Evolutionary conservation across 2,888 invertebrate genomes (phyloP).

Genomic region (Eurytoma adleriae): DNA sequence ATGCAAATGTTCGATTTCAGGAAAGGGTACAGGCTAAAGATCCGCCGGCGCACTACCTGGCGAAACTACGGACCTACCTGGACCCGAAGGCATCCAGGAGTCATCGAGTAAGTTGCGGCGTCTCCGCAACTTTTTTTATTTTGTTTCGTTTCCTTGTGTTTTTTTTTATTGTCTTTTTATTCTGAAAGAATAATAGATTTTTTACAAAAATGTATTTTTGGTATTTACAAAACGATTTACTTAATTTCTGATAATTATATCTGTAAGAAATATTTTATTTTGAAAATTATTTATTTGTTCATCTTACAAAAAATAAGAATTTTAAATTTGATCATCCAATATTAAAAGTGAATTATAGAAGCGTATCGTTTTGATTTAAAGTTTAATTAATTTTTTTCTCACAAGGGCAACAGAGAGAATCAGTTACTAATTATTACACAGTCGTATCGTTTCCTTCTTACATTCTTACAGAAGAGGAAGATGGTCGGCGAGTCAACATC

Average conservation of each 20-base stretch:
- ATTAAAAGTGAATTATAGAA: too few relatives aligned
- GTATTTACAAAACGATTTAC: too few relatives aligned
- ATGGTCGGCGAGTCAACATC: conserved; percentile 98
- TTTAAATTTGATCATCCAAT: too few relatives aligned
- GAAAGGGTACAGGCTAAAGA: conserved; percentile 99
- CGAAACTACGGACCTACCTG: conserved; percentile 95
- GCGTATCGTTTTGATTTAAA: too few relatives aligned
- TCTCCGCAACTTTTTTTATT: conserved; percentile 32
- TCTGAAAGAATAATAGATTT: background rate
- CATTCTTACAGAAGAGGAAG: conserved; percentile 93
- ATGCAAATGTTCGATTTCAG: conserved; percentile 77
- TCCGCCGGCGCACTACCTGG: conserved; percentile 96
- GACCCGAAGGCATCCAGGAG: conserved; percentile 97
- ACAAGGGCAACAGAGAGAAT: conserved; percentile 40
- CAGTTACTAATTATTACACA: conserved; percentile 65
- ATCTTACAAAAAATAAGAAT: too few relatives aligned
- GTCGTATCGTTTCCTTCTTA: conserved; percentile 74
- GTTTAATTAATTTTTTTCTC: background rate
- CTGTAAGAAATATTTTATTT: background rate
- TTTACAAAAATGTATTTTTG: background rate
- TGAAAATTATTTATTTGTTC: background rate
- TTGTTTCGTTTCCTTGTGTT: conserved; percentile 1
- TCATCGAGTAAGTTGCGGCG: conserved; percentile 85
- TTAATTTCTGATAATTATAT: too few relatives aligned
- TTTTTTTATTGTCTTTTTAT: conserved; percentile 23